These are phyloP conservation scores for Delichon dasypus DNA, from an alignment of 2,797 vertebrate genomes.

Conservation along the genomic window DNA sequence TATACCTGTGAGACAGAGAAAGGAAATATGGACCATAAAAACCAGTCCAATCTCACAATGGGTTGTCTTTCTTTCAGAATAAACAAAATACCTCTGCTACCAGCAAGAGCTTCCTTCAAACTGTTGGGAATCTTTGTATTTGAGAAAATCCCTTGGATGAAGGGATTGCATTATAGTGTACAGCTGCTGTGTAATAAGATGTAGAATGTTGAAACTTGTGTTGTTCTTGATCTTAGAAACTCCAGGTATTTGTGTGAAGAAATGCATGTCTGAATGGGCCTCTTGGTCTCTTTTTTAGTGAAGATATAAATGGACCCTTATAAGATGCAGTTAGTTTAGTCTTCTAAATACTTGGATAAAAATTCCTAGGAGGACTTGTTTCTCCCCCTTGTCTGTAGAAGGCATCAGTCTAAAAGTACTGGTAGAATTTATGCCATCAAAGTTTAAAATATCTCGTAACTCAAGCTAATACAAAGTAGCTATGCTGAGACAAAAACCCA, in stretches of 20 bases:
- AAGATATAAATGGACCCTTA: neutral
- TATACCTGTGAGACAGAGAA: neutral
- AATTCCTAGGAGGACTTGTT: neutral
- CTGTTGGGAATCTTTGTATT: neutral
- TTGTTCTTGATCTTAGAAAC: neutral
- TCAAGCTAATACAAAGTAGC: neutral
- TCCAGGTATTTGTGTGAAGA: neutral
- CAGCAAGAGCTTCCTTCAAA: neutral
- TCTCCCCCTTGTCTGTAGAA: neutral
- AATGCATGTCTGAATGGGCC: neutral
- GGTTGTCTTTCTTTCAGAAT: neutral
- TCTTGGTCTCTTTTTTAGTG: neutral
- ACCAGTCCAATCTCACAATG: neutral
- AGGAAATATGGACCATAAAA: neutral
- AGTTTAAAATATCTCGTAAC: neutral
- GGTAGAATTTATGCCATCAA: neutral
- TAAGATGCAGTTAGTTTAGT: neutral
- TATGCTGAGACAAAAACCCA: neutral
- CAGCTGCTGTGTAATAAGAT: neutral
- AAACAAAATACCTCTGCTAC: neutral
- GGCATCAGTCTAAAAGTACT: neutral
- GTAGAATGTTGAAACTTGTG: neutral
- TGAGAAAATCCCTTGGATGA: neutral
- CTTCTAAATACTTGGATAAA: neutral
- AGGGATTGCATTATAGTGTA: neutral